phyloP scores from a whole-genome alignment of 2,888 invertebrate genomes.

The Exocentrus adspersus region DNA sequence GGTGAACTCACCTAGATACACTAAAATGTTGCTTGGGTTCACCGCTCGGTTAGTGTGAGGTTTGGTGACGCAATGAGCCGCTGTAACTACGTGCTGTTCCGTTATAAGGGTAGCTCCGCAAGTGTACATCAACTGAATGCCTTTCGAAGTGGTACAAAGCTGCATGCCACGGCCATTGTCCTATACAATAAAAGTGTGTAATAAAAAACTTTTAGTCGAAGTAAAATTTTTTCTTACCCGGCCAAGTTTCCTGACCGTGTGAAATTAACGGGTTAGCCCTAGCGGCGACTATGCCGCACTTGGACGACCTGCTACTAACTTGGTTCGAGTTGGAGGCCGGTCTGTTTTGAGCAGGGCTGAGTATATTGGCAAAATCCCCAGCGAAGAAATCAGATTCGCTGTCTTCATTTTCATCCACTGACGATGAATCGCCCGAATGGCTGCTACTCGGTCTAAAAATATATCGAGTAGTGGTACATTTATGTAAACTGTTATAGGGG shows the following conservation, averaged over 20 bases:
- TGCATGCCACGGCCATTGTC: slow-evolving; percentile 77
- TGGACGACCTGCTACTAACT: slow-evolving; percentile 11
- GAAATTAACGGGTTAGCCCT: slow-evolving; percentile 69
- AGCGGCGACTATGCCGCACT: slow-evolving; percentile 64
- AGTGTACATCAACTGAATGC: slow-evolving; percentile 62
- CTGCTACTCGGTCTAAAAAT: not conserved
- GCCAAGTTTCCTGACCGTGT: slow-evolving; percentile 68
- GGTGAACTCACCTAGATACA: no score
- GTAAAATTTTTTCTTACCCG: slow-evolving; percentile 66
- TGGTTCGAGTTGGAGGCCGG: slow-evolving; percentile 24
- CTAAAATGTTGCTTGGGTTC: slow-evolving; percentile 54
- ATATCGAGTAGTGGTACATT: no score
- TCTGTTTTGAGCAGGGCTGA: slow-evolving; percentile 26
- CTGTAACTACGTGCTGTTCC: slow-evolving; percentile 68
- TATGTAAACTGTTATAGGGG: no score
- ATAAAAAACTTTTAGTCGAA: no score
- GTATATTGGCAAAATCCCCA: slow-evolving; percentile 50
- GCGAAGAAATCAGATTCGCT: slow-evolving; percentile 47
- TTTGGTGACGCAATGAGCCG: slow-evolving; percentile 72
- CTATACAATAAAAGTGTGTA: slow-evolving; percentile 52
- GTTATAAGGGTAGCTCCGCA: slow-evolving; percentile 74
- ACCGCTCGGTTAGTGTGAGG: slow-evolving; percentile 52
- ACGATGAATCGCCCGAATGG: not conserved
- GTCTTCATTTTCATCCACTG: not conserved
- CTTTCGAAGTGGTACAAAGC: slow-evolving; percentile 67